Base-by-base conservation (phyloP, 2,888 invertebrate genomes). In the Acronicta aceris region DNA sequence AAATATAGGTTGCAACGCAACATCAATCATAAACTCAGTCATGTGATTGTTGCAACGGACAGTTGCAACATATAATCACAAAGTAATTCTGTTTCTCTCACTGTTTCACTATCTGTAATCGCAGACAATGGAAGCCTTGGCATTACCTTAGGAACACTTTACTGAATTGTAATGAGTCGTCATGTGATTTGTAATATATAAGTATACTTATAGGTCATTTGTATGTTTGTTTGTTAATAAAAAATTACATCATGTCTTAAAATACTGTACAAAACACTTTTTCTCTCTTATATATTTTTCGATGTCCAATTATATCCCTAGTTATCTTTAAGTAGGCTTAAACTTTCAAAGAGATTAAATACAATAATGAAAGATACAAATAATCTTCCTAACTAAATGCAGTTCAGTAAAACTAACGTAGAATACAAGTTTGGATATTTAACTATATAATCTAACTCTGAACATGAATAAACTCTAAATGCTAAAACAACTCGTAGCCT, bases 41-140 rank as follows among this genome's bases (percentile, higher is more conserved):
- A 57, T 54, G 48, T 41, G 42, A 57, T 49, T 41, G 43, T 30
- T 16, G 47, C 33, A 55, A 17, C 15, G 21, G 45, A 13, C 12
- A 17, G 17, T 73, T 72, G 59, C 75, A 62, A 59, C 72, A 72
- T 62, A 49, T 59, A 54, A 70, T 57, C 46, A 30, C 58, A 1
- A 8, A 53, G 63, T 33, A 38, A 47, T 47, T 56, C 27, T 21
- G 17, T 41, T 47, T 51, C 38, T 43, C 38, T 46, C 38, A 17
- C 21, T 15, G 42, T 33, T 60, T 60, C 21, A 16, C 38, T 57
- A 63, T 63, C 59, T 46, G 16, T 45, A 40, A 51, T 70, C 56
- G 54, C 48, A 63, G 38, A 72, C 66, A 68, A 64, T 65, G n/a
- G 17, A 7, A 9, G 6, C 73, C 75, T 68, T 77, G 73, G 42